Evolutionary conservation across 2,113 vertebrate species (phyloP).

Genomic region (Crotalus viridis): DNA sequence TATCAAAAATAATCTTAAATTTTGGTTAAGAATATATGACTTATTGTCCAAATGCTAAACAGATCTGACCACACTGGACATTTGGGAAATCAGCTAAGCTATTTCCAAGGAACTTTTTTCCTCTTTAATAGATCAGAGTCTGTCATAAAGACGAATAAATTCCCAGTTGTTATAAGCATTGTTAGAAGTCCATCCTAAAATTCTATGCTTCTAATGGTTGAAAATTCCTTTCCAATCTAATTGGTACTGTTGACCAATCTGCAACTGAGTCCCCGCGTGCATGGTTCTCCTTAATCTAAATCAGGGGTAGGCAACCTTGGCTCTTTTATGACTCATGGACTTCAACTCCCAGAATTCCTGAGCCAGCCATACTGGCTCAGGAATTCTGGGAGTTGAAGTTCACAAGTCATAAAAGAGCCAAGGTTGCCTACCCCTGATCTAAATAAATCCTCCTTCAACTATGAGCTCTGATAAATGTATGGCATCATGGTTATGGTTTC

Average conservation of each 20-base stretch:
- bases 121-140: not conserved
- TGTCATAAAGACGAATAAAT: not conserved
- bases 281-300: not conserved
- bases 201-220: not conserved
- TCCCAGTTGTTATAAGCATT: not conserved
- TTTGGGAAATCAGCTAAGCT: not conserved
- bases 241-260: not conserved
- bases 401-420: too few species aligned
- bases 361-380: too few species aligned
- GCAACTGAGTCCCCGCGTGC: not conserved
- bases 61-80: not conserved
- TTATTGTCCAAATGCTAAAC: not conserved
- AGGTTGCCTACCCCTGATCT: too few species aligned
- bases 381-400: too few species aligned
- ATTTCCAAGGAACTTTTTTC: not conserved
- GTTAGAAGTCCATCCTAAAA: not conserved
- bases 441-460: not conserved
- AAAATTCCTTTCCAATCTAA: not conserved
- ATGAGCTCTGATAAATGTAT: not conserved
- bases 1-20: not conserved
- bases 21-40: not conserved
- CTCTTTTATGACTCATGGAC: too few species aligned
- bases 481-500: not conserved
- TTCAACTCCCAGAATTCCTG: too few species aligned
- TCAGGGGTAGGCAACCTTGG: not conserved